phyloP scores from a whole-genome alignment of 2,797 vertebrate genomes.

The Danio choprae region DNA sequence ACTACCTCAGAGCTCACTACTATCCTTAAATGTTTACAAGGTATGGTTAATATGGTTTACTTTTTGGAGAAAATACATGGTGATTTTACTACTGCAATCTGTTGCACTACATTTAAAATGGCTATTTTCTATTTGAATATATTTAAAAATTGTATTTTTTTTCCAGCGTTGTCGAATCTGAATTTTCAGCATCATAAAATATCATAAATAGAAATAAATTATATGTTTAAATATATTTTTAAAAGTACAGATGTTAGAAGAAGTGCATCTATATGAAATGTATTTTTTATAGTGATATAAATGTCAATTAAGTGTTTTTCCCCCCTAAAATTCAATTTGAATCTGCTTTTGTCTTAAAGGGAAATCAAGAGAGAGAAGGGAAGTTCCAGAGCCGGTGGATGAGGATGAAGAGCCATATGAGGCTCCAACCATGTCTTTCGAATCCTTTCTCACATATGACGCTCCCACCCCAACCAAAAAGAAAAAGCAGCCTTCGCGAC shows the following conservation, averaged over 20 bases:
- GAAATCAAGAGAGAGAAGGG: constrained; percentile 65
- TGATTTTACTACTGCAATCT: too few relatives aligned
- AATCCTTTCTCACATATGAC: constrained; percentile 96
- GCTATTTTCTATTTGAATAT: background rate
- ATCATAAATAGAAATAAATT: too few relatives aligned
- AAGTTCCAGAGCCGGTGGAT: constrained; percentile 59
- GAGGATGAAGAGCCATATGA: constrained; percentile 82
- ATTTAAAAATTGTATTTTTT: background rate
- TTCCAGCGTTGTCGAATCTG: background rate
- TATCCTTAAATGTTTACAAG: too few relatives aligned
- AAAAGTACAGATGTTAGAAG: too few relatives aligned
- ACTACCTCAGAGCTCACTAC: too few relatives aligned
- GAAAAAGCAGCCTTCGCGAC: constrained; percentile 75
- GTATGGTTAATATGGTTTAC: too few relatives aligned
- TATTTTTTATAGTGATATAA: too few relatives aligned
- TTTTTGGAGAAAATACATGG: too few relatives aligned
- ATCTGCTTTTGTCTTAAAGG: constrained; percentile 61
- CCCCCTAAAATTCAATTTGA: background rate
- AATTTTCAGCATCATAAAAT: background rate
- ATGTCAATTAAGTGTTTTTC: too few relatives aligned
- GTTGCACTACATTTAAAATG: background rate
- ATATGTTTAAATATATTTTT: too few relatives aligned
- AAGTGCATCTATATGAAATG: background rate
- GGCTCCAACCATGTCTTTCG: constrained; percentile 94
- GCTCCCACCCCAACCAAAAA: constrained; percentile 91